A percentile compares a stretch with the other conserved stretches of the same genome.
These are phyloP conservation scores for Varanus salvator DNA, from an alignment of 2,113 vertebrate genomes.

Conservation along the genomic window DNA sequence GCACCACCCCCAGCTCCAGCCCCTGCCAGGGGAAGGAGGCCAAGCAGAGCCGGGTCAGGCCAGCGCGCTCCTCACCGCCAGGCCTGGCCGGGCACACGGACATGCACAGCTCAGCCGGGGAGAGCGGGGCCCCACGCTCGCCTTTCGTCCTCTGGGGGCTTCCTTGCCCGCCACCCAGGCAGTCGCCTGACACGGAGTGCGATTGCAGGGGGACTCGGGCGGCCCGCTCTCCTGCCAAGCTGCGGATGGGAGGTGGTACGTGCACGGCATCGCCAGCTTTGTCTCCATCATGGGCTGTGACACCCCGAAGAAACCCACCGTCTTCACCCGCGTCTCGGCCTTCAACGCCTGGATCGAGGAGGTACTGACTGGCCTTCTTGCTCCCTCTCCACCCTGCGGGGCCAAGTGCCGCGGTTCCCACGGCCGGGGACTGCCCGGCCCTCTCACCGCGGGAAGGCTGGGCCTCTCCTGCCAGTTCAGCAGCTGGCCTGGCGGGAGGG, in stretches of 20 bases:
- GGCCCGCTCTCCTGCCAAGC: conserved; percentile 88
- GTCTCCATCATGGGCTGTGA: conserved; percentile 86
- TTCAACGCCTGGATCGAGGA: conserved; percentile 85
- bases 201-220: conserved; percentile 87
- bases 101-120: too few relatives aligned
- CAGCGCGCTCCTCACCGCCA: too few relatives aligned
- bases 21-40: not conserved
- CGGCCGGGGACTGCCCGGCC: too few relatives aligned
- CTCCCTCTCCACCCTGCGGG: not conserved
- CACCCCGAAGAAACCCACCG: conserved; percentile 84
- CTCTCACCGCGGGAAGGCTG: not conserved
- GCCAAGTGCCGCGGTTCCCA: too few relatives aligned
- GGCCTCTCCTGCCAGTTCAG: not conserved
- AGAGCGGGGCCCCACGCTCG: too few relatives aligned
- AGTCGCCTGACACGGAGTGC: too few relatives aligned
- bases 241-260: conserved; percentile 80
- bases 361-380: conserved; percentile 68
- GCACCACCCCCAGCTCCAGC: not conserved
- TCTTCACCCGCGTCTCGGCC: conserved; percentile 89
- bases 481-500: not conserved
- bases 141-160: too few relatives aligned
- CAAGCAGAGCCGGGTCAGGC: not conserved
- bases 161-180: too few relatives aligned
- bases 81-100: too few relatives aligned
- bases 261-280: conserved; percentile 89